Conservation (phyloP, 1,140 invertebrate genomes). For the Habropoda laboriosa region DNA sequence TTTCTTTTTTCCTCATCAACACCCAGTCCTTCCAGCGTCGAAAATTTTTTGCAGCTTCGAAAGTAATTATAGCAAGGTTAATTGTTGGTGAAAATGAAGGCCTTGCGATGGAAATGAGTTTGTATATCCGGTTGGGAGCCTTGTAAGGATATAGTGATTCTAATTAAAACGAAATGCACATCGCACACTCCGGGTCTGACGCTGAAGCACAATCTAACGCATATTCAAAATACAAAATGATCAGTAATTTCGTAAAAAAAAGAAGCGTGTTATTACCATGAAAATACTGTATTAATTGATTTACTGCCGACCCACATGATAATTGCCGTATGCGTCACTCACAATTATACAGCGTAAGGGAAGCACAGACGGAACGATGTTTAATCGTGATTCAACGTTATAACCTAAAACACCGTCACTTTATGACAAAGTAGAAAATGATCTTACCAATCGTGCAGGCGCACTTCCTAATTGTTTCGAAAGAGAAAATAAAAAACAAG, state of each 20-base stretch:
- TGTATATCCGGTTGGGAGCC: not conserved
- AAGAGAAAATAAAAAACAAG: no score
- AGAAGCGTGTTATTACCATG: not conserved
- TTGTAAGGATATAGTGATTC: not conserved
- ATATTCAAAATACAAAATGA: not conserved
- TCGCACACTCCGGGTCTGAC: no score
- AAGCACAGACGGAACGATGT: no score
- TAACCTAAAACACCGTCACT: no score
- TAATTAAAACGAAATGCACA: not conserved
- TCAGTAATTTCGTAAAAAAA: not conserved
- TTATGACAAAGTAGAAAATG: no score
- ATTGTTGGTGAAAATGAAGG: not conserved
- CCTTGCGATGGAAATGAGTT: not conserved
- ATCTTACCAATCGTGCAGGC: no score
- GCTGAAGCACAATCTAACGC: not conserved
- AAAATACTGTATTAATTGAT: not conserved
- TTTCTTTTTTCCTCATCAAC: not conserved
- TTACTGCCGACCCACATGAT: not conserved
- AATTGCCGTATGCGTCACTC: no score
- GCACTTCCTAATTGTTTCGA: no score
- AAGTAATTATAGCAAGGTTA: not conserved
- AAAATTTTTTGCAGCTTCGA: not conserved
- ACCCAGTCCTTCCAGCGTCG: not conserved
- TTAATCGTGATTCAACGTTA: no score
- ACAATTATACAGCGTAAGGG: no score